These are phyloP conservation scores for Melolontha melolontha DNA, from an alignment of 2,888 invertebrate species.

Conservation along the genomic window DNA sequence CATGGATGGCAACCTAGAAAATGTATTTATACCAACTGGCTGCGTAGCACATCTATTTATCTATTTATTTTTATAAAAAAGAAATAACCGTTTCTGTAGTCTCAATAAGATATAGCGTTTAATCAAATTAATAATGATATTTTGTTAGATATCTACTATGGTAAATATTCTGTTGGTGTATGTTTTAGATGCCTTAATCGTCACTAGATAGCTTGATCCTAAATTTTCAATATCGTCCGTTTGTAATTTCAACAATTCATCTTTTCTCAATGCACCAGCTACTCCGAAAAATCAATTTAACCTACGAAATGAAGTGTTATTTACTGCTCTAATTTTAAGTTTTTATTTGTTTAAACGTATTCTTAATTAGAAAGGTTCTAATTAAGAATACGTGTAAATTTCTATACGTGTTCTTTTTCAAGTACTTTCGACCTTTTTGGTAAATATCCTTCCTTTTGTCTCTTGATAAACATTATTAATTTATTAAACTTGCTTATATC, in stretches of 20 bases:
- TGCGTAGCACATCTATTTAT: constrained; percentile 18
- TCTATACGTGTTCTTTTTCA: too few species aligned
- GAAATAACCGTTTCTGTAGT: constrained; percentile 33
- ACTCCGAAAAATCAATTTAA: constrained; percentile 31
- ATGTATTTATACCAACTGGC: constrained; percentile 27
- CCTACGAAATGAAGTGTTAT: constrained; percentile 11
- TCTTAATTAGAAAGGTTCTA: too few species aligned
- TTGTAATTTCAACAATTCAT: too few species aligned
- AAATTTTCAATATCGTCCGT: too few species aligned
- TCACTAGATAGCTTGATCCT: constrained; percentile 19
- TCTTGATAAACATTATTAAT: too few species aligned
- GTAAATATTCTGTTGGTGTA: constrained; percentile 21
- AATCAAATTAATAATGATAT: constrained; percentile 16
- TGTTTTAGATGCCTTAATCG: constrained; percentile 15
- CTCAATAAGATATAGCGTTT: constrained; percentile 26
- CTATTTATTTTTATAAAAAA: constrained; percentile 24
- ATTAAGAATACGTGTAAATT: too few species aligned
- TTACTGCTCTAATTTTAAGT: too few species aligned
- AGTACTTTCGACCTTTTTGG: too few species aligned
- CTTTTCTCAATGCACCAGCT: constrained; percentile 21
- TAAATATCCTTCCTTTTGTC: too few species aligned
- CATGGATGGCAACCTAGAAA: constrained; percentile 12
- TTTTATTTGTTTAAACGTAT: too few species aligned
- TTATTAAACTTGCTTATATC: too few species aligned
- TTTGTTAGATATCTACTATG: constrained; percentile 10